Conservation (phyloP, 2,797 vertebrate genomes). For the Gastrophryne carolinensis region DNA sequence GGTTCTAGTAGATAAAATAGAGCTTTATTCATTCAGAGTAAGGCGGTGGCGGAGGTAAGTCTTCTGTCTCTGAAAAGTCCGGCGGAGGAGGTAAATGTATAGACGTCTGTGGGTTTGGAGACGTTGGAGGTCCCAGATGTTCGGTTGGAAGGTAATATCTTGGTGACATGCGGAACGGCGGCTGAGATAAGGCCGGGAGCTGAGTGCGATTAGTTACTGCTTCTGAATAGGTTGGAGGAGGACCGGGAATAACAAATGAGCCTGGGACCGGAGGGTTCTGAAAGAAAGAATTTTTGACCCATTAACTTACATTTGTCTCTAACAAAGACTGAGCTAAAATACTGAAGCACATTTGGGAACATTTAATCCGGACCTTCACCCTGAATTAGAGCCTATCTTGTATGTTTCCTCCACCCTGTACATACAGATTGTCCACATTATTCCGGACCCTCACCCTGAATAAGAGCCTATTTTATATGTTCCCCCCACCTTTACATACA, state of each 20-base stretch:
- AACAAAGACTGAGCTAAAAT: too few relatives aligned
- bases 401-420: too few relatives aligned
- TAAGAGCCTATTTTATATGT: too few relatives aligned
- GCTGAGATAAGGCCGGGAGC: not conserved
- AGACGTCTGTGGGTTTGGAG: not conserved
- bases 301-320: not conserved
- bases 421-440: too few relatives aligned
- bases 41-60: not conserved
- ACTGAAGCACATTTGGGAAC: too few relatives aligned
- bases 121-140: not conserved
- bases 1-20: too few relatives aligned
- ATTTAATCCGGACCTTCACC: too few relatives aligned
- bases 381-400: too few relatives aligned
- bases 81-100: not conserved
- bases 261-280: not conserved
- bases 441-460: too few relatives aligned
- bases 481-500: too few relatives aligned
- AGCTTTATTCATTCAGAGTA: not conserved
- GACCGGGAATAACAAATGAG: not conserved
- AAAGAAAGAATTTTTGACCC: not conserved
- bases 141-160: not conserved
- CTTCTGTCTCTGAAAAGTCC: not conserved
- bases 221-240: slow-evolving; percentile 7
- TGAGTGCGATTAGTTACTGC: not conserved
- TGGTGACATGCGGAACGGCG: not conserved